Conservation (phyloP, 2,888 invertebrate species). For the Harpalus rufipes region DNA sequence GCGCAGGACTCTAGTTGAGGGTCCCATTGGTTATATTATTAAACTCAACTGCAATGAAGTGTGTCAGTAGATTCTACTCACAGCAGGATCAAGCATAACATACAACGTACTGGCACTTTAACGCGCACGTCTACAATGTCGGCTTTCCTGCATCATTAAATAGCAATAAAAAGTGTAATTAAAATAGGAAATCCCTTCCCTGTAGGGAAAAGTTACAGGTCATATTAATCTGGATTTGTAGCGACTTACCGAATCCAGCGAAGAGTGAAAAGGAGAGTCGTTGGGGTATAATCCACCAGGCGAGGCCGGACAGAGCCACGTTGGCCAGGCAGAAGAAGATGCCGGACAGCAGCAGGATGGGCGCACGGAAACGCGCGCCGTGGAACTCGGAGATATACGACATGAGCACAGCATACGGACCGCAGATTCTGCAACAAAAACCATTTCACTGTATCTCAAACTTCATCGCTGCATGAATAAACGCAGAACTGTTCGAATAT, state of each 20-base stretch:
- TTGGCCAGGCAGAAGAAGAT: conserved; percentile 69
- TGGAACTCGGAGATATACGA: conserved; percentile 69
- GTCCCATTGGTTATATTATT: no score
- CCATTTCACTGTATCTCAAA: neutral
- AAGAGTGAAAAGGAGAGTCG: conserved; percentile 63
- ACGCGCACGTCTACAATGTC: neutral
- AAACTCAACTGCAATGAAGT: no score
- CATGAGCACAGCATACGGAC: conserved; percentile 69
- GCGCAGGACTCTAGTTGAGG: no score
- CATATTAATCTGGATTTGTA: conserved; percentile 55
- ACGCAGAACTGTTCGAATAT: no score
- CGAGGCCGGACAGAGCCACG: conserved; percentile 68
- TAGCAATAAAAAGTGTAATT: neutral
- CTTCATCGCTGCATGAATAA: neutral
- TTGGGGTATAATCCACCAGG: conserved; percentile 67
- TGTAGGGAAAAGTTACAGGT: neutral
- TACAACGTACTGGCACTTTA: neutral
- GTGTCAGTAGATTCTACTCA: no score
- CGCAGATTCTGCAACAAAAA: conserved; percentile 54
- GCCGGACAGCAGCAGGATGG: conserved; percentile 68
- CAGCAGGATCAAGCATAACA: no score
- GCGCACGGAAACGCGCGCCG: conserved; percentile 68
- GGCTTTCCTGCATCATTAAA: neutral
- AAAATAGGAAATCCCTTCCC: neutral
- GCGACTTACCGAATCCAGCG: conserved; percentile 55